A percentile compares a stretch with the other conserved stretches of the same genome.
Conservation (phyloP, 2,113 vertebrate species). For the Psittacus erithacus region DNA sequence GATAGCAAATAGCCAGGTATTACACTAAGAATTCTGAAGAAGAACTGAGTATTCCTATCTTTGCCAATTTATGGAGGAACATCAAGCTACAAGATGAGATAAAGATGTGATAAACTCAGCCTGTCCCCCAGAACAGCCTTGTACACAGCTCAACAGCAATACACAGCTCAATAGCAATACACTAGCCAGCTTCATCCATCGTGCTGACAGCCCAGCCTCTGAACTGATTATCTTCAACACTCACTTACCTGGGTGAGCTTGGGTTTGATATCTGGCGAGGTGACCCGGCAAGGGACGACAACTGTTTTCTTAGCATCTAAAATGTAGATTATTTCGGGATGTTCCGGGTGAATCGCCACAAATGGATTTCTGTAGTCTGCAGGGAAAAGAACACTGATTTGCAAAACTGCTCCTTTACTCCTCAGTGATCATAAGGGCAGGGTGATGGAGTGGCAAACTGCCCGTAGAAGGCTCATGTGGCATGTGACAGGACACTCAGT, state of each 20-base stretch:
- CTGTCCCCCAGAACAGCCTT: not conserved
- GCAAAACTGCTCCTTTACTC: not conserved
- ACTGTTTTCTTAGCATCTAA: slow-evolving; percentile 51
- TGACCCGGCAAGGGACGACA: slow-evolving; percentile 84
- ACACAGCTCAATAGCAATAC: not conserved
- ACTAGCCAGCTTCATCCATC: not conserved
- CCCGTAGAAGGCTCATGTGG: not conserved
- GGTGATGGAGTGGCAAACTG: not conserved
- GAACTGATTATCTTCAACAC: not conserved
- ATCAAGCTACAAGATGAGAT: not conserved
- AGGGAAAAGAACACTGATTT: not conserved
- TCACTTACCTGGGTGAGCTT: slow-evolving; percentile 77
- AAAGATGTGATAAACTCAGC: not conserved
- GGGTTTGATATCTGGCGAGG: slow-evolving; percentile 78
- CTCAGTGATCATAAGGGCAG: not conserved
- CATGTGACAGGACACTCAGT: not conserved
- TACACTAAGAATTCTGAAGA: not conserved
- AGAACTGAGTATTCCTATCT: not conserved
- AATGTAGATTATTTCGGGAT: slow-evolving; percentile 34
- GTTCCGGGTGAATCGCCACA: slow-evolving; percentile 26
- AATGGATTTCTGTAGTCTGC: slow-evolving; percentile 83
- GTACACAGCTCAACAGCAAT: not conserved
- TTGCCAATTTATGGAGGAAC: not conserved
- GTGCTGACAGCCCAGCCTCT: not conserved
- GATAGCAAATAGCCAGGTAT: not conserved